Evolutionary conservation across 2,888 invertebrate species (phyloP), one percentile per base, ranked within the genome.

Genomic region (Pandemis cinnamomeana): DNA sequence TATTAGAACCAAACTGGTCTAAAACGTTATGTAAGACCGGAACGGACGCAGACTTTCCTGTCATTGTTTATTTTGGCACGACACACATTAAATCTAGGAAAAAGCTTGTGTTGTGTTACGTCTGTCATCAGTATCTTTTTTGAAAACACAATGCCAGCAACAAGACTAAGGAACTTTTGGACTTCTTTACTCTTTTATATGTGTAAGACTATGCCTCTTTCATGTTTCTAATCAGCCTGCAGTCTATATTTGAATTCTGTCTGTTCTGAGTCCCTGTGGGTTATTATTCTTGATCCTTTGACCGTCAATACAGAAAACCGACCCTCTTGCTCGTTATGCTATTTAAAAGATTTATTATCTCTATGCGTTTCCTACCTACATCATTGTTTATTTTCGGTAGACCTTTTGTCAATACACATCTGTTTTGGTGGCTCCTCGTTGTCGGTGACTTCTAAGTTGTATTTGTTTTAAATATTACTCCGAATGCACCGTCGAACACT

Each of bases 351-450:
- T 85, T 86, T 86, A 87, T 87, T 85, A 84, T 84, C 81, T 78
- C 78, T 79, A 78, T 79, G 78, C 82, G 81, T 84, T 82, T 84
- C 80, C 81, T 78, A 77, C 80, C 81, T 78, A 77, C 78, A 77
- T 78, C 75, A 72, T 86, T 88, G 87, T 89, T 90, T 88, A 85
- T 88, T 89, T 87, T 86, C 82, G 82, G 86, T 81, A 79, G 81
- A 77, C 78, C 81, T 83, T 86, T 84, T 87, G 87, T 89, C 87
- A 88, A 89, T 86, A 88, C 81, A 86, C 85, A 86, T 87, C 85
- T 88, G 86, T 88, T 86, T 87, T 78, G 81, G 83, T 78, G 78
- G 80, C 80, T 82, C 73, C 80, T 82, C 82, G 85, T 82, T 83
- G 81, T 82, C 77, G 80, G 77, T 71, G 46, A 58, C 77, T 80